Conservation (phyloP, 2,797 vertebrate genomes). For the Tolypeutes matacus region DNA sequence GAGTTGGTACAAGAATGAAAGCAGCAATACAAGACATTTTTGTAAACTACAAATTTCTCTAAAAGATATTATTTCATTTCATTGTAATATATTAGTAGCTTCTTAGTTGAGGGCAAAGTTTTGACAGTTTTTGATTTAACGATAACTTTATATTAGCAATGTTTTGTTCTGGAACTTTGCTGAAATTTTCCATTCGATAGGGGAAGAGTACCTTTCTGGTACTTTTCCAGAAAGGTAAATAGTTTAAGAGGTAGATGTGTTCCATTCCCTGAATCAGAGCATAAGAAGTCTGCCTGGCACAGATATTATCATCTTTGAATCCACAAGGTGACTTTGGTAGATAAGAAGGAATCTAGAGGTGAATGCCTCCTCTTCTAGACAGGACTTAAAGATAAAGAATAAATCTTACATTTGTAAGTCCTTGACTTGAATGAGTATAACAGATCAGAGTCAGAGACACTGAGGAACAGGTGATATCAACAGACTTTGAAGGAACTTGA, state of each 20-base stretch:
- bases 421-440: not conserved
- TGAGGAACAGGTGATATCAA: not conserved
- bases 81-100: not conserved
- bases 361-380: not conserved
- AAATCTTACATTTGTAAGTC: not conserved
- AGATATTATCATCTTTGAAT: not conserved
- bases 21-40: not conserved
- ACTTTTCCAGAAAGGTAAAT: conserved; percentile 7
- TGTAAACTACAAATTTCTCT: not conserved
- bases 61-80: not conserved
- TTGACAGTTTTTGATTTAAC: not conserved
- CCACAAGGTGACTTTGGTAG: conserved; percentile 35
- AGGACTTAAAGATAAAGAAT: not conserved
- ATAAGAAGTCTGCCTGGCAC: not conserved
- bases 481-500: not conserved
- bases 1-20: not conserved
- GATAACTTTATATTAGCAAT: not conserved
- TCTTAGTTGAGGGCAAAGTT: not conserved
- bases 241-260: not conserved
- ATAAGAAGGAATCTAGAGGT: not conserved
- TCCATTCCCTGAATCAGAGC: conserved; percentile 20
- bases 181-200: conserved; percentile 9
- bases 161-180: not conserved
- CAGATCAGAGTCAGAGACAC: not conserved
- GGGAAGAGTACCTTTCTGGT: not conserved